These are phyloP conservation scores for Sphyrna mokarran DNA, from an alignment of 2,113 vertebrate genomes.

Conservation along the genomic window DNA sequence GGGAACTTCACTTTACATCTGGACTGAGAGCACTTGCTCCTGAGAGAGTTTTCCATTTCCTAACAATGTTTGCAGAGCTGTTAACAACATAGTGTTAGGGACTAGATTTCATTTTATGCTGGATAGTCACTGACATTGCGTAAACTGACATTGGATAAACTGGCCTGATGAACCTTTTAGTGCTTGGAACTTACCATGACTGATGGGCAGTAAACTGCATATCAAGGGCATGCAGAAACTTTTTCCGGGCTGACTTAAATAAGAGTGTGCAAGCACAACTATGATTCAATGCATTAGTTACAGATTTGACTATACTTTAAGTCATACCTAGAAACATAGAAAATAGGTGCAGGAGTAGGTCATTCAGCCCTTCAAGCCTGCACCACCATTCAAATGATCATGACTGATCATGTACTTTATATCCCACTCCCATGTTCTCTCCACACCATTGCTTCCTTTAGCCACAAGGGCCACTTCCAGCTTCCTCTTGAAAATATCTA, in stretches of 20 bases:
- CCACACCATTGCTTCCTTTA: no score
- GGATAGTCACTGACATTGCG: background rate
- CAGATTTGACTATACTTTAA: background rate
- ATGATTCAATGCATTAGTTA: background rate
- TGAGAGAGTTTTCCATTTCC: background rate
- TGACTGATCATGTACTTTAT: no score
- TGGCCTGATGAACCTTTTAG: background rate
- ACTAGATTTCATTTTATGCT: no score
- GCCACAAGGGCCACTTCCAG: no score
- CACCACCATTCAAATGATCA: no score
- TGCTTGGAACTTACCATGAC: background rate
- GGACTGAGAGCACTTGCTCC: background rate
- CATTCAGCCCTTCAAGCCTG: no score
- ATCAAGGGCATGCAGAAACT: background rate
- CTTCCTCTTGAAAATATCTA: no score
- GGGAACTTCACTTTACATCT: background rate
- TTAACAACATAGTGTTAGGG: background rate
- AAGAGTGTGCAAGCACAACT: background rate
- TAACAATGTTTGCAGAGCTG: background rate
- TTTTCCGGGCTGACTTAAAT: background rate
- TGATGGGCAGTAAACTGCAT: background rate
- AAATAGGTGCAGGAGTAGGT: no score
- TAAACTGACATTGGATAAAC: background rate
- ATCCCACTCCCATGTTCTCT: no score
- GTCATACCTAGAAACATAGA: no score